Base-by-base conservation (phyloP, 2,888 invertebrate species). In the Torymus aiolomorphi region DNA sequence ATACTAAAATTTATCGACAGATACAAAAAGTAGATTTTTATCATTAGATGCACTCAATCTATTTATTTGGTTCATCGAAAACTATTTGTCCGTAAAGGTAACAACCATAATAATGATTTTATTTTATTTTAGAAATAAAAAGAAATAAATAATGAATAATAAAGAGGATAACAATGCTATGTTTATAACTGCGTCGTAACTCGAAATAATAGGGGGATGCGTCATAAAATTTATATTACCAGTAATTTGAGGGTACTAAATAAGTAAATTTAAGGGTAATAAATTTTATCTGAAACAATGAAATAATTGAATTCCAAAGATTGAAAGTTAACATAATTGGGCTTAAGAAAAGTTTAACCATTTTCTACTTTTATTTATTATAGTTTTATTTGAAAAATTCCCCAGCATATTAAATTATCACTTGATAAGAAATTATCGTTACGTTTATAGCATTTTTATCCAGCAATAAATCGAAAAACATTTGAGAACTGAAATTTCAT, bases 271-370 rank as follows among this genome's bases (percentile, higher is more conserved):
- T 71, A 72, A 72, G 71, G 54, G 81, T 67, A 62, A 67, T 78
- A 78, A 81, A 81, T 75, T 78, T 78, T 78, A 75, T 75, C 71
- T 56, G 66, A 66, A 75, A 78, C 78, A 81, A 81, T 78, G 71
- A 78, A 78, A 78, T 78, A 75, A 79, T 79, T 75, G 67, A 73
- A 67, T 73, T 67, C 54, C 51, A 52, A 65, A 59, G 59, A 59
- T 62, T 42, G 63, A 63, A 73, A 76, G 71, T 61, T 72, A 70
- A 67, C 61, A 49, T 76, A 76, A 80, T 80, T 80, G 75, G 65
- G 31, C 24, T 54, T 66, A 57, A 70, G 56, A 70, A 76, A 67
- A 42, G 8, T 42, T 42, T 42, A 8, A 42, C 42, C 42, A 42
- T 42, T 42, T 8, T 42, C 42, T 42, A 42, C 8, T 5, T 1